Base-by-base conservation (phyloP, 1,140 invertebrate genomes). In the Ceratosolen fusciceps region DNA sequence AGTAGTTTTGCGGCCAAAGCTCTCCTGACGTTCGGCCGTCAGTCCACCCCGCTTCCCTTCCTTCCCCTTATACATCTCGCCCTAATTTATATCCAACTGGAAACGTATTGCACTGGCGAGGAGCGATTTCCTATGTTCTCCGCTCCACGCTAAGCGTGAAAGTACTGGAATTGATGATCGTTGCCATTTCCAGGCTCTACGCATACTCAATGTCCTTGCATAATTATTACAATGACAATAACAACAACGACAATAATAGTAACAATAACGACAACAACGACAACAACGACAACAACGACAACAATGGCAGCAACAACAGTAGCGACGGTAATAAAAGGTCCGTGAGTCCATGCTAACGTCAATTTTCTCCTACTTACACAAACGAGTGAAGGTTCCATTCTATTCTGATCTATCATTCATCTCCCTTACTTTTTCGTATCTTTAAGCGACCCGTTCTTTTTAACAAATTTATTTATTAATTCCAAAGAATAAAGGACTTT, bases 21-120 rank as follows among this genome's bases (percentile, higher is more conserved):
- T 7, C 54, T 54, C 39, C 43, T 43, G 21, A 3, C 49, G 49
- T 5, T 14, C 14, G 49, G 10, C 10, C 21, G 49, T 52, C 19
- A 52, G 10, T 19, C 49, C 49, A 21, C 21, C 49, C 21, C 14
- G 14, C 49, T 52, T 16, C 3, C 49, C 14, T 52, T 21, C 3
- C 49, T 52, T 16, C 3, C 49, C 14, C 19, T 19, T 52, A 52
- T 52, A 16, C 3, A 9, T 3, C 49, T 52, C 60, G 67, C 71
- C 71, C 77, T 72, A 79, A 79, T 79, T 74, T 79, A 79, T 79
- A 26, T 74, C 19, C 1, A 68, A 79, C n/a, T 73, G 60, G 19
- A 79, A 79, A 68, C 39, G 77, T 49, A 79, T 74, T 54, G 73
- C 52, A 62, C 5, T 12, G 56, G 43, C 71, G 77, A 14, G 21